Conservation (phyloP, 2,888 invertebrate genomes). For the Didymodactylos carnosus region DNA sequence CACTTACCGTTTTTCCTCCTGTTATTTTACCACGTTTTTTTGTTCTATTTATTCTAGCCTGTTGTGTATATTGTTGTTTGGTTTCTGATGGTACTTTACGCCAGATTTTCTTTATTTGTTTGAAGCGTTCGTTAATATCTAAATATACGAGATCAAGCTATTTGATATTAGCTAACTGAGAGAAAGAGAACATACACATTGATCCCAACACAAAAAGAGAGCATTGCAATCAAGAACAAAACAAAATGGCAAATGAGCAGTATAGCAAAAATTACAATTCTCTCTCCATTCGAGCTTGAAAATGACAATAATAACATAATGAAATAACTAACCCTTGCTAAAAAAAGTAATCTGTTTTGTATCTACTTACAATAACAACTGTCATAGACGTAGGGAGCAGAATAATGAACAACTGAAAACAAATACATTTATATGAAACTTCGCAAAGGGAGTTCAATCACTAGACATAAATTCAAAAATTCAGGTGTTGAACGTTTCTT, state of each 20-base stretch:
- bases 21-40: slow-evolving; percentile 3
- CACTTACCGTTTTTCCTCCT: neutral
- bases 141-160: too few relatives aligned
- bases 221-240: too few relatives aligned
- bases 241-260: too few relatives aligned
- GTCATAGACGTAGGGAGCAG: neutral
- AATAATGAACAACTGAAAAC: neutral
- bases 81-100: slow-evolving; percentile 6
- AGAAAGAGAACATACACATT: neutral
- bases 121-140: slow-evolving; percentile 5
- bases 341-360: neutral
- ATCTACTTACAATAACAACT: too few relatives aligned
- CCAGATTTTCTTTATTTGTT: slow-evolving; percentile 12
- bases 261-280: too few relatives aligned
- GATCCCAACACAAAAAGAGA: neutral
- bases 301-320: neutral
- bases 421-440: neutral
- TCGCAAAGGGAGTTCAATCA: too few relatives aligned
- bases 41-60: slow-evolving; percentile 6
- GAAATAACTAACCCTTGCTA: neutral
- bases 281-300: too few relatives aligned
- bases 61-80: slow-evolving; percentile 5
- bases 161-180: too few relatives aligned
- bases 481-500: too few relatives aligned
- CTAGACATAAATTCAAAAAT: too few relatives aligned